These are phyloP conservation scores for Watsonalla binaria DNA, from an alignment of 2,888 invertebrate species.

Conservation along the genomic window DNA sequence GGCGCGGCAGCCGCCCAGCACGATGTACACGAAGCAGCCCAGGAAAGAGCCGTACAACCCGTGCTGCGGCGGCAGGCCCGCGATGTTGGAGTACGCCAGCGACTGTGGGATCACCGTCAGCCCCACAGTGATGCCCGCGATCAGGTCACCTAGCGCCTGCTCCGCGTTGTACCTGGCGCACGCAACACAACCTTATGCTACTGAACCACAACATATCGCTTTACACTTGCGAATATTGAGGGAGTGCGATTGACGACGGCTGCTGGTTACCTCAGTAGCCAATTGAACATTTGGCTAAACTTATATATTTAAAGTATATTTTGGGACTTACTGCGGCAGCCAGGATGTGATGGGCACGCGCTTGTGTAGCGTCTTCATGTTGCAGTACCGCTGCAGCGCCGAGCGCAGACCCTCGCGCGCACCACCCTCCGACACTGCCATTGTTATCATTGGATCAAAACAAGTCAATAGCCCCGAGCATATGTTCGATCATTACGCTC, in stretches of 20 bases:
- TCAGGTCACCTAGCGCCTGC: conserved; percentile 89
- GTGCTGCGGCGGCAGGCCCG: conserved; percentile 89
- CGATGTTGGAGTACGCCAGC: conserved; percentile 88
- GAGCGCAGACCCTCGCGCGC: conserved; percentile 56
- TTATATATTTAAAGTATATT: too few species aligned
- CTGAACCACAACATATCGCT: too few species aligned
- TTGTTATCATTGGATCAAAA: neutral
- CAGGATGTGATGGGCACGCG: conserved; percentile 86
- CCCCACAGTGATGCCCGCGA: conserved; percentile 95
- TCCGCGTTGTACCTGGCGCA: conserved; percentile 79
- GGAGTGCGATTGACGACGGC: too few species aligned
- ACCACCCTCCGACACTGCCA: conserved; percentile 70
- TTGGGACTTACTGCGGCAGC: conserved; percentile 80
- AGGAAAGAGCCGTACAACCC: conserved; percentile 96
- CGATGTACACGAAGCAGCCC: conserved; percentile 92
- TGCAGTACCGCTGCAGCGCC: conserved; percentile 75
- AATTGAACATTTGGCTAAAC: too few species aligned
- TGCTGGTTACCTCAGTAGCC: neutral
- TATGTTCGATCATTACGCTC: too few species aligned
- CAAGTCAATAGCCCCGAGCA: too few species aligned
- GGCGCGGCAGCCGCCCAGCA: conserved; percentile 95
- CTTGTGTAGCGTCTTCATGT: conserved; percentile 84
- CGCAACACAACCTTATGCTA: too few species aligned
- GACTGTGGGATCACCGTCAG: conserved; percentile 96
- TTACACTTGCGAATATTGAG: too few species aligned